Evolutionary conservation across 2,888 invertebrate species (phyloP).

Genomic region (Zygothrica quintamaculata): DNA sequence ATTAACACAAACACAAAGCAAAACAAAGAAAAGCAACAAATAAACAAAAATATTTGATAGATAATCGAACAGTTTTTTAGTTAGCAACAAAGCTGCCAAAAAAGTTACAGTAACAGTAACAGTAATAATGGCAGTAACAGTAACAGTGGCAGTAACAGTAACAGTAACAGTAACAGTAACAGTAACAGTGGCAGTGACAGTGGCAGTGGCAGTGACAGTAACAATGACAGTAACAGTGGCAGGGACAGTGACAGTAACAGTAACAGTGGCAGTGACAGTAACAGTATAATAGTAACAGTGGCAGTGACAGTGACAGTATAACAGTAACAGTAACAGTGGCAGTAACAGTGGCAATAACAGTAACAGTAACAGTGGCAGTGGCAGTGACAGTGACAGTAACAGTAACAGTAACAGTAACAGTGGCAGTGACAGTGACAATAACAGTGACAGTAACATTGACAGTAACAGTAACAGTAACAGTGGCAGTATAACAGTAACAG

Average conservation of each 20-base stretch:
- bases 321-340: background rate
- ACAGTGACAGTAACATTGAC: background rate
- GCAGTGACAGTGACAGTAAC: too few species aligned
- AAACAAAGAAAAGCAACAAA: slow-evolving; percentile 17
- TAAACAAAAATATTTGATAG: slow-evolving; percentile 21
- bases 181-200: background rate
- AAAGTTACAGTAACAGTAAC: too few species aligned
- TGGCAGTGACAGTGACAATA: background rate
- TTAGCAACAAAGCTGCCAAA: slow-evolving; percentile 27
- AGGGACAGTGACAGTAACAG: too few species aligned
- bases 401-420: too few species aligned
- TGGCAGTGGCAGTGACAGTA: too few species aligned
- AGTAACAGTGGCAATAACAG: background rate
- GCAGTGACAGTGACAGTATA: background rate
- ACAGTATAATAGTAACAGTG: background rate
- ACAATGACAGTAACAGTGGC: too few species aligned
- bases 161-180: background rate
- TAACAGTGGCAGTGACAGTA: background rate
- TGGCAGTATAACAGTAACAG: too few species aligned
- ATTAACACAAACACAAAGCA: too few species aligned
- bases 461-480: background rate
- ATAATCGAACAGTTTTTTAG: slow-evolving; percentile 34
- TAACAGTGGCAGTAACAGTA: too few species aligned
- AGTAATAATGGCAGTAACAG: too few species aligned
- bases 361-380: too few species aligned